A percentile compares a stretch with the other conserved stretches of the same genome.
phyloP scores from a whole-genome alignment of 2,113 vertebrate species.

The Zosterops lateralis region DNA sequence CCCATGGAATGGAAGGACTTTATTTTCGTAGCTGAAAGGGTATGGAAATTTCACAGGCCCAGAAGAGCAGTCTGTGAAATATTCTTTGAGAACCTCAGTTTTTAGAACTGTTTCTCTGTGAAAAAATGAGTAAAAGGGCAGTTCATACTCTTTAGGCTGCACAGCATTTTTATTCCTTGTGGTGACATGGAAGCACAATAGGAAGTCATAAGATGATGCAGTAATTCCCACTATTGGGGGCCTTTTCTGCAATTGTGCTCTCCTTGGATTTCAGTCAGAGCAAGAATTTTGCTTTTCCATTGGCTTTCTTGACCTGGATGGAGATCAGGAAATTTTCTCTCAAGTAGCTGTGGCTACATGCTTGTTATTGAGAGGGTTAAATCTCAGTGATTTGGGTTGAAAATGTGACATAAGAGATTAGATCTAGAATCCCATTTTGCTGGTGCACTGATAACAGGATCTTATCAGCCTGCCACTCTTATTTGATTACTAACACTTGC shows the following conservation, averaged over 20 bases:
- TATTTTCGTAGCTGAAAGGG: neutral
- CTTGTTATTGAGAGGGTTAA: neutral
- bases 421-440: slow-evolving; percentile 35
- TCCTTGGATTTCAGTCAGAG: neutral
- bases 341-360: neutral
- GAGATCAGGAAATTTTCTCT: neutral
- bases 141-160: neutral
- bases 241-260: neutral
- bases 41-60: neutral
- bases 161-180: neutral
- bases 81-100: neutral
- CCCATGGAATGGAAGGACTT: neutral
- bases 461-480: slow-evolving; percentile 52
- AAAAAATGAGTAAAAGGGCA: neutral
- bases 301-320: neutral
- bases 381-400: neutral
- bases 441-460: slow-evolving; percentile 29
- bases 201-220: neutral
- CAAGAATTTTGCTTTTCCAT: neutral
- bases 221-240: neutral
- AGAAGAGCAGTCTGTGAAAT: neutral
- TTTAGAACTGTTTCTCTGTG: neutral
- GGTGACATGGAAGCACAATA: neutral
- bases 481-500: slow-evolving; percentile 49
- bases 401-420: slow-evolving; percentile 19